Percentiles rank a stretch among this genome's conserved stretches.
phyloP scores from a whole-genome alignment of 1,140 invertebrate genomes.

The Medauroidea extradentata region DNA sequence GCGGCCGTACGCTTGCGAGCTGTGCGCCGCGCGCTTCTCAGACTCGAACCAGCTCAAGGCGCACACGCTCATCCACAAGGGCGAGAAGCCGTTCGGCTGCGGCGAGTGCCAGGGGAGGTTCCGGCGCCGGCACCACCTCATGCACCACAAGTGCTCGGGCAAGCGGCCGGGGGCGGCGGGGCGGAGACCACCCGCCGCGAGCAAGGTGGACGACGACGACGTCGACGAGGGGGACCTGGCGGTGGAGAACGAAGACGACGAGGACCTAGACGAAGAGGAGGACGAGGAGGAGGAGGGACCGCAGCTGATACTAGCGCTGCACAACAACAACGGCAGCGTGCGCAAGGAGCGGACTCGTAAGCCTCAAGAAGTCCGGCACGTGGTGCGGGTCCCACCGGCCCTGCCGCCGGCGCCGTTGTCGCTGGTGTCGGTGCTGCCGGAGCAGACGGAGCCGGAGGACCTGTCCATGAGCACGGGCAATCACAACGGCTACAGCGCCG shows the following conservation, averaged over 20 bases:
- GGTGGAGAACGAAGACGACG: conserved; percentile 16
- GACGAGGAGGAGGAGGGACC: not conserved
- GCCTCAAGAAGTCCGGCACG: conserved; percentile 45
- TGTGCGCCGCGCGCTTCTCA: conserved; percentile 86
- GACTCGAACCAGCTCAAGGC: conserved; percentile 93
- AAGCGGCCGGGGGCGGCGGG: conserved; percentile 25
- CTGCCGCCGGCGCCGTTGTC: conserved; percentile 33
- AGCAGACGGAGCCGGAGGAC: conserved; percentile 87
- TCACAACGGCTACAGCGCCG: conserved; percentile 16
- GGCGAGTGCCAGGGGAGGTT: conserved; percentile 70
- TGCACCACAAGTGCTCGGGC: conserved; percentile 76
- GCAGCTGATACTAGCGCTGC: not conserved
- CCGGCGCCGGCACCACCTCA: conserved; percentile 74
- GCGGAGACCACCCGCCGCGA: not conserved
- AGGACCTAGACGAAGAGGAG: conserved; percentile 20
- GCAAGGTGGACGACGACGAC: conserved; percentile 25
- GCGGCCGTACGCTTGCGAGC: conserved; percentile 85
- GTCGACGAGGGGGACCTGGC: not conserved
- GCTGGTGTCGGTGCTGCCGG: conserved; percentile 52
- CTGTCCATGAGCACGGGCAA: conserved; percentile 55
- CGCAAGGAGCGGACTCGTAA: conserved; percentile 41
- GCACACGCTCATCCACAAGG: conserved; percentile 82
- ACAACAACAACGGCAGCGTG: conserved; percentile 21
- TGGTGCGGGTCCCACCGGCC: conserved; percentile 40
- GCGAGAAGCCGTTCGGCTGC: conserved; percentile 84